Evolutionary conservation across 1,140 invertebrate species (phyloP), one percentile per base, ranked within the genome.

Genomic region (Plutomurus gul): DNA sequence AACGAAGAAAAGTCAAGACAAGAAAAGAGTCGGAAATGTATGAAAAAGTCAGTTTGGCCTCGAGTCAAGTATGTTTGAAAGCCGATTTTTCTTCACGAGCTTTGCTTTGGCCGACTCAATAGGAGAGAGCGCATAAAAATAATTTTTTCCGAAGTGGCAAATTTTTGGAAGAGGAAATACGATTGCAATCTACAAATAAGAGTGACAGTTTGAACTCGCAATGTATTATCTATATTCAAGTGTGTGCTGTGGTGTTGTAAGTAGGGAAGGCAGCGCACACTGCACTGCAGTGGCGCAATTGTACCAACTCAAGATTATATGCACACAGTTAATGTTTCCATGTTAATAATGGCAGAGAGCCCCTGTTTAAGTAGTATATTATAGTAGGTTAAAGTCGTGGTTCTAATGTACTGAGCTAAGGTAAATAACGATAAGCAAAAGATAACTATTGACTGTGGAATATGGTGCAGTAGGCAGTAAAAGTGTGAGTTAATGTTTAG

Each of bases 71-170:
- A 65, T 65, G 56, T 65, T 65, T 33, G 56, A 65, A 65, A 43
- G 39, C 39, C 56, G 27, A 65, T 65, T 65, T 65, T 65, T 65
- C 56, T 30, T n/a, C 27, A 65, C 13, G 27, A 36, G 27, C 25
- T 30, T 30, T 16, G 47, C 7, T 22, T n/a, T 18, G 20, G 16
- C 30, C 56, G 56, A 65, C 56, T 65, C 56, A 65, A 65, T 33
- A 65, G 56, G 30, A 65, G 56, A n/a, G n/a, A 33, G 30, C 25
- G 36, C 56, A 65, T 65, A 65, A 65, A 65, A 65, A 65, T 65
- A 65, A 65, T 65, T 65, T 65, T 65, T 65, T 65, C 56, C 56
- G 25, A 65, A 65, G 56, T 65, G 27, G 56, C 56, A 65, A 65
- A 65, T 65, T 65, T 65, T 65, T 65, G 56, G 56, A 65, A 65